Base-by-base conservation (phyloP, 2,888 invertebrate genomes). In the Spicauda simplicius region DNA sequence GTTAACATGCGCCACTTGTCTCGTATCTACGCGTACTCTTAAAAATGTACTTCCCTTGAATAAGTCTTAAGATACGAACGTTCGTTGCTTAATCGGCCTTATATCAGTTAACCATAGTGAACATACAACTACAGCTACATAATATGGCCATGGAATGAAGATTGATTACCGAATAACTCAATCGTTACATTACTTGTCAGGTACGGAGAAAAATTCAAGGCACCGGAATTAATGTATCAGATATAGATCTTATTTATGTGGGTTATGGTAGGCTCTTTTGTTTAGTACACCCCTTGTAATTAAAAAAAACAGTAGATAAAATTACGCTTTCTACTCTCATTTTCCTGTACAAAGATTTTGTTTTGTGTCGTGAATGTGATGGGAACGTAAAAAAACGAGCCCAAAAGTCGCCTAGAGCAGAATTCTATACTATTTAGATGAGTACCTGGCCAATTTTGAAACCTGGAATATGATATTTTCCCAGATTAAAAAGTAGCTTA, bases 1-100 rank as follows among this genome's bases (percentile, higher is more conserved):
- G 20, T 59, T 65, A 59, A 19, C 30, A 65, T 65, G 58, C 65
- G 8, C 11, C 45, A 18, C n/a, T 54, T 20, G 65, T 65, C 12
- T 45, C 18, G 57, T 50, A 25, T 25, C 25, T 25, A 30, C 8
- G 57, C 16, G 16, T 50, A 50, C 59, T 58, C 20, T 30, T 18
- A 50, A 33, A 50, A 50, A 50, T 45, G 57, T 33, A 55, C 48
- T 25, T 56, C 8, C 55, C 48, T 64, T 63, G 63, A 45, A 63
- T 48, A 18, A 16, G 50, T 18, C 50, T 50, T 50, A 50, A 50
- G 50, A 18, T 50, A 50, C 50, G 50, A 50, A 50, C 18, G 50
- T 1, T 10, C 6, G 48, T 48, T 50, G 50, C 50, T 50, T 18
- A 50, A 50, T 50, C 50, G 50, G 11, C 50, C 50, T 50, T 50